Base-by-base conservation (phyloP, 2,113 vertebrate genomes). In the Stigmatopora argus region DNA sequence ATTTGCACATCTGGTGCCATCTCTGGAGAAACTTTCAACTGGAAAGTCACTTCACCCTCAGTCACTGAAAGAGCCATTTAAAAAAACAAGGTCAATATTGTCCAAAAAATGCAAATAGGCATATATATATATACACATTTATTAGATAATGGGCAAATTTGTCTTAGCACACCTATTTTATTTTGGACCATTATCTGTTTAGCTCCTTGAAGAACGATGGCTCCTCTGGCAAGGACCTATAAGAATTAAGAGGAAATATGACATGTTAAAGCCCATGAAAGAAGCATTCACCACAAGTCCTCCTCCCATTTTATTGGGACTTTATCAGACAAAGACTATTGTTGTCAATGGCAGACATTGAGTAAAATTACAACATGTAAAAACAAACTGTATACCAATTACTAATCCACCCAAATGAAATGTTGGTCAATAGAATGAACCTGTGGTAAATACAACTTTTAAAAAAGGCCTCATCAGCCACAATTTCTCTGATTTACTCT, bases 181-280 rank as follows among this genome's bases (percentile, higher is more conserved):
- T 73, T 41, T 51, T 55, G 0, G 0, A 83, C 18, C 34, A 58
- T 35, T 73, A 93, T 65, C 73, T 73, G 57, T 58, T 85, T 70
- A 65, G 66, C 68, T 18, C 90, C 93, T 18, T 81, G 78, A 41
- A 76, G 35, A 35, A 87, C 4, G 45, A 98, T 91, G 51, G 66
- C 69, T 65, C 92, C 90, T 86, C 70, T 90, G 31, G 69, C 72
- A 83, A 94, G 80, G 5, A 92, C 67, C 95, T 98, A 67, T 8
- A 51, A 0, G 17, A 69, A 55, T 23, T 38, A 62, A 14, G 23
- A 69, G 23, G 35, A 73, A 23, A 73, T 31, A 26, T 26, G 31
- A 71, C 48, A 80, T 41, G 5, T 31, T 31, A 31, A 31, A 55
- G 61, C 60, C 4, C 52, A 21, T 56, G 5, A 41, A 41, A 7